phyloP scores from a whole-genome alignment of 2,113 vertebrate species.

The Passerina amoena region DNA sequence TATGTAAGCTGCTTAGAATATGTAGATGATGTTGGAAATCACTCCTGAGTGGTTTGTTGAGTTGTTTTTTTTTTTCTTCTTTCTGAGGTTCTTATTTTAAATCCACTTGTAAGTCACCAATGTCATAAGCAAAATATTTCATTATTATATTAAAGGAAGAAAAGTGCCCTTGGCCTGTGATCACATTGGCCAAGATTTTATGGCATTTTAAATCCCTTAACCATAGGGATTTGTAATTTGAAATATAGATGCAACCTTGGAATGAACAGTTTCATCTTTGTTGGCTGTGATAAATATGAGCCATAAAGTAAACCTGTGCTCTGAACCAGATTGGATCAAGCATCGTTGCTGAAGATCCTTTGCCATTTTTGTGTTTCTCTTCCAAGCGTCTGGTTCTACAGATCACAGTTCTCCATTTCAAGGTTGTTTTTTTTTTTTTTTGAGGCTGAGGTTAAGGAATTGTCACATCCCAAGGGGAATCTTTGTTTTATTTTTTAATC shows the following conservation, averaged over 20 bases:
- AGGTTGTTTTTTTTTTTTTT: constrained; percentile 50
- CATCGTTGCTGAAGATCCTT: not conserved
- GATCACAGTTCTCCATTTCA: constrained; percentile 53
- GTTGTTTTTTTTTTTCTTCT: accelerated
- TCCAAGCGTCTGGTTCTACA: not conserved
- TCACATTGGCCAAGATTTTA: constrained; percentile 17
- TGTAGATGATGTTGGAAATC: not conserved
- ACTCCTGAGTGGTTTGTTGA: not conserved
- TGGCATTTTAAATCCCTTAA: constrained; percentile 32
- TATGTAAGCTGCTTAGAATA: not conserved
- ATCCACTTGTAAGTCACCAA: not conserved
- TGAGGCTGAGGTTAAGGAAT: constrained; percentile 22
- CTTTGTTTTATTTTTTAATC: constrained; percentile 52
- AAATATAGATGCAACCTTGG: constrained; percentile 43
- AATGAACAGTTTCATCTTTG: constrained; percentile 26
- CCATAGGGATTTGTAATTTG: constrained; percentile 13
- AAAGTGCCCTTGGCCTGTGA: not conserved
- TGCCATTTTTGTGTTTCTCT: constrained; percentile 1
- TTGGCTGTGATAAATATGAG: constrained; percentile 43
- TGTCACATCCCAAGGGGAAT: constrained; percentile 51
- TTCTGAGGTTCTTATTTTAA: not conserved
- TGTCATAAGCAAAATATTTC: not conserved
- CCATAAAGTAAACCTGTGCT: constrained; percentile 40
- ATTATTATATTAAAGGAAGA: not conserved
- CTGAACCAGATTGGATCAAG: constrained; percentile 15